These are phyloP conservation scores for Calephelis virginiensis DNA, from an alignment of 1,140 invertebrate species.

Conservation along the genomic window DNA sequence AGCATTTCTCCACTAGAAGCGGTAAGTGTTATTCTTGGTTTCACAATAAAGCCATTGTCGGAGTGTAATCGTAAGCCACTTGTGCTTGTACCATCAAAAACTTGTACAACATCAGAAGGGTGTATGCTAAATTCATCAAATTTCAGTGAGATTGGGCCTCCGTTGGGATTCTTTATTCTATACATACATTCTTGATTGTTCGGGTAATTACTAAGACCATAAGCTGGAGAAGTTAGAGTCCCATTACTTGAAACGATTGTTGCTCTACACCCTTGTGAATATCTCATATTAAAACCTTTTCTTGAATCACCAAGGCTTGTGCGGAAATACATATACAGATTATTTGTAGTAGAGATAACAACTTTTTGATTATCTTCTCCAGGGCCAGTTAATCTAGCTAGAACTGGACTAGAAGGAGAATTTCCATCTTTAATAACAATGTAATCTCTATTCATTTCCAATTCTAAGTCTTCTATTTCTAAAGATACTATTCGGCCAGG, in stretches of 20 bases:
- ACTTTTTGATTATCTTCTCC: constrained; percentile 88
- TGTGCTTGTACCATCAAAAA: constrained; percentile 92
- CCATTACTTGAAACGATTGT: constrained; percentile 90
- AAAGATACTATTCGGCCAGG: constrained; percentile 92
- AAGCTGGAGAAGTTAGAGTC: constrained; percentile 92
- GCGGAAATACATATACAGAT: constrained; percentile 95
- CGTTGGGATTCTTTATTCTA: constrained; percentile 89
- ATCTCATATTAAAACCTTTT: constrained; percentile 94
- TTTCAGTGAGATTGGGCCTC: constrained; percentile 91
- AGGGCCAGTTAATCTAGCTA: constrained; percentile 90
- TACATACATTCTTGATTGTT: constrained; percentile 95
- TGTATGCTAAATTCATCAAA: constrained; percentile 93
- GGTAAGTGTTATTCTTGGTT: constrained; percentile 92
- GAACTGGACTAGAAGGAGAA: constrained; percentile 88
- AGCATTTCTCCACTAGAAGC: constrained; percentile 95
- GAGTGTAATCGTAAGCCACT: constrained; percentile 92
- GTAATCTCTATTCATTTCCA: constrained; percentile 91
- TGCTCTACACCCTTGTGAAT: constrained; percentile 91
- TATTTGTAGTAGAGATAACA: constrained; percentile 93
- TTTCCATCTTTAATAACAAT: constrained; percentile 94
- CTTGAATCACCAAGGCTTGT: constrained; percentile 92
- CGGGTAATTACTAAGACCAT: constrained; percentile 89
- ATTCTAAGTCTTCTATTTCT: constrained; percentile 93
- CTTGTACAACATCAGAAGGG: constrained; percentile 91
- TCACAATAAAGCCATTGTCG: constrained; percentile 91